Evolutionary conservation across 2,888 invertebrate genomes (phyloP), one percentile per base, ranked within the genome.

Genomic region (Teleiodes luculella): DNA sequence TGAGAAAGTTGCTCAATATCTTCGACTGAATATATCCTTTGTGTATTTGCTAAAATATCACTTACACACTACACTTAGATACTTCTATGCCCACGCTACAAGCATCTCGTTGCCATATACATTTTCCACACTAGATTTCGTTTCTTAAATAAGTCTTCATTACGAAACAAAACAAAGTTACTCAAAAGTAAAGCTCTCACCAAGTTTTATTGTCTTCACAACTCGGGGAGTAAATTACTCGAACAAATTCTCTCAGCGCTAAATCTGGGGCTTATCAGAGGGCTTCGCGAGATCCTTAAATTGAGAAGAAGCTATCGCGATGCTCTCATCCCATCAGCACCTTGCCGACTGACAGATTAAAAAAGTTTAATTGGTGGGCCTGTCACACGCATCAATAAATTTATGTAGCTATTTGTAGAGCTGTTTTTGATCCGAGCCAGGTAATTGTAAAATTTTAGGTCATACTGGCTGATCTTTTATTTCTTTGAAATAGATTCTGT

Each of bases 151-250:
- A 78, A 72, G 72, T 80, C 75, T 78, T 78, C 77, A 76, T 80
- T 77, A 74, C 71, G 72, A 69, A 72, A 79, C 75, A 78, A 78
- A 80, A 80, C 76, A 76, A 80, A 76, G 72, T 74, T 72, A 72
- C 76, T 78, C 74, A 78, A 79, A 81, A 76, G 74, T 72, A 76
- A 73, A 74, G 68, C 72, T 67, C 62, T 62, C 70, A 72, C 78
- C 70, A 85, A 85, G 75, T 86, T 86, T 86, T 86, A 86, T 85
- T 86, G 85, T 86, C 83, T 85, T 84, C 78, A 72, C 82, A 85
- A 85, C 80, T 86, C 80, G 73, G 78, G 76, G 78, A 85, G 85
- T 86, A 86, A 85, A 86, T 87, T 86, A 82, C 83, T 74, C 80
- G 81, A 82, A 85, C 85, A 86, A 87, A 86, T 85, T 87, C 84